A percentile compares a stretch with the other conserved stretches of the same genome.
These are phyloP conservation scores for Brevimyrus niger DNA, from an alignment of 2,113 vertebrate genomes.

Conservation along the genomic window DNA sequence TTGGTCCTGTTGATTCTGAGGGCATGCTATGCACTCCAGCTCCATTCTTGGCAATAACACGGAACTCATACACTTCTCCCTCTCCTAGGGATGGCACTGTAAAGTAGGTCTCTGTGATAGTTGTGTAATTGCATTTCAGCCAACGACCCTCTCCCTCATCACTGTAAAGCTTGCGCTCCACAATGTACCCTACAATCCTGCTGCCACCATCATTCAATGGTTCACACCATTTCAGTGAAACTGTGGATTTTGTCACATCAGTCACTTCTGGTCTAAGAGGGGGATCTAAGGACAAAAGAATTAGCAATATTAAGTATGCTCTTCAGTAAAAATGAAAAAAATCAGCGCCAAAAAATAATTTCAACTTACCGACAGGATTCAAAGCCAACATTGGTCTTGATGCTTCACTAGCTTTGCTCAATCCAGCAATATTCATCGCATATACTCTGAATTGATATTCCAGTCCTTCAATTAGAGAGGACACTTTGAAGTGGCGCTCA, in stretches of 20 bases:
- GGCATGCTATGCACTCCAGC: conserved; percentile 85
- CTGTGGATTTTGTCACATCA: conserved; percentile 81
- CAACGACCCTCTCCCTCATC: conserved; percentile 84
- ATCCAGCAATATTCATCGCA: conserved; percentile 88
- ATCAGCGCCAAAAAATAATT: neutral
- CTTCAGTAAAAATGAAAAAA: neutral
- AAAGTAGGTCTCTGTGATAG: conserved; percentile 85
- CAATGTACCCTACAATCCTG: conserved; percentile 83
- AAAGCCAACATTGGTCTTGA: conserved; percentile 85
- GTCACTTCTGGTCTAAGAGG: conserved; percentile 89
- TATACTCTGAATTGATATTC: conserved; percentile 97
- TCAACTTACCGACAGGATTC: conserved; percentile 87
- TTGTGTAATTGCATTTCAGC: conserved; percentile 97
- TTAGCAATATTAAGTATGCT: neutral
- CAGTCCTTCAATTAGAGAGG: conserved; percentile 82
- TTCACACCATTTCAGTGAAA: conserved; percentile 82
- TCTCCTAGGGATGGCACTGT: conserved; percentile 81
- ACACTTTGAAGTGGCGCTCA: conserved; percentile 87
- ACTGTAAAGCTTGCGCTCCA: conserved; percentile 81
- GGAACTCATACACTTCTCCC: conserved; percentile 83
- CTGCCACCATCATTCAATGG: conserved; percentile 90
- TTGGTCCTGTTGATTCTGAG: conserved; percentile 81
- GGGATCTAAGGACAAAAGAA: conserved; percentile 64
- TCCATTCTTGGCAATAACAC: conserved; percentile 84
- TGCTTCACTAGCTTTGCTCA: conserved; percentile 96